A percentile compares a stretch with the other conserved stretches of the same genome.
Evolutionary conservation across 1,140 invertebrate species (phyloP).

Genomic region (Teleogryllus occipitalis): DNA sequence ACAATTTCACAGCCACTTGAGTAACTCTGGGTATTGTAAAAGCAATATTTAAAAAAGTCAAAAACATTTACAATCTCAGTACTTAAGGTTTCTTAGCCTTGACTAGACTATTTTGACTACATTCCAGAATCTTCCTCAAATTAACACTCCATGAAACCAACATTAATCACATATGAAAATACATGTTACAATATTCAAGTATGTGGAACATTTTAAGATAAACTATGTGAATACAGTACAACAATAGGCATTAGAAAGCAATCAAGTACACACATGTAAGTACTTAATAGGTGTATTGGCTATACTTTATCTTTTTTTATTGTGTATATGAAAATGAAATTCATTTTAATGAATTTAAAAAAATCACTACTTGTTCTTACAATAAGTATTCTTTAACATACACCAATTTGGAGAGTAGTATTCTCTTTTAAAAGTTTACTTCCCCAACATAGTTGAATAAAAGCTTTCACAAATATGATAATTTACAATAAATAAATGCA

Average conservation of each 20-base stretch:
- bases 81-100: not conserved
- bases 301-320: not conserved
- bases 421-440: too few relatives aligned
- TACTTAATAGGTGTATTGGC: not conserved
- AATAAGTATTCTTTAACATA: too few relatives aligned
- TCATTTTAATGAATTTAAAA: not conserved
- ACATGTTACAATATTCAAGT: not conserved
- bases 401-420: too few relatives aligned
- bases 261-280: too few relatives aligned
- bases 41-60: not conserved
- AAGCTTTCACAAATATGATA: too few relatives aligned
- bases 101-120: not conserved
- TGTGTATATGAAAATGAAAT: not conserved
- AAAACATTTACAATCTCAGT: not conserved
- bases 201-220: not conserved
- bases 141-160: not conserved
- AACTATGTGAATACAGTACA: not conserved
- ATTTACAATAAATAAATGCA: too few relatives aligned
- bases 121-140: not conserved
- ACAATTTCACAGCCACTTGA: not conserved
- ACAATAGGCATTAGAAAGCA: not conserved
- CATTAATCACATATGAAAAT: not conserved
- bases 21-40: not conserved
- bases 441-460: too few relatives aligned
- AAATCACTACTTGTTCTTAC: too few relatives aligned